Evolutionary conservation across 2,797 vertebrate genomes (phyloP).

Genomic region (Dallia pectoralis): DNA sequence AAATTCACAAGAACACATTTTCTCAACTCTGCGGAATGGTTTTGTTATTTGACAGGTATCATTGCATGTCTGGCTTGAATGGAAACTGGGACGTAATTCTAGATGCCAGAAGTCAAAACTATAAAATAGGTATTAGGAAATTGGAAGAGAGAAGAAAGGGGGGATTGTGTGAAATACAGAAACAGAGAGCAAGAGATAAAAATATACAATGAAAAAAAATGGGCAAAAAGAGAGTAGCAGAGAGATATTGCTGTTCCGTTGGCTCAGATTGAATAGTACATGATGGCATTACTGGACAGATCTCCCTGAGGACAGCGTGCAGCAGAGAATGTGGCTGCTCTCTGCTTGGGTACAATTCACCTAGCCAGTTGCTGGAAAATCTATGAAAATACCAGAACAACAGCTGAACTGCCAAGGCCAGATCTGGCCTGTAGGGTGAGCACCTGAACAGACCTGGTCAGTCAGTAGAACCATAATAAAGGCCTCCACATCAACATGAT

Average conservation of each 20-base stretch:
- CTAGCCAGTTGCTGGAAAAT: too few relatives aligned
- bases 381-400: too few relatives aligned
- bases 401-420: too few relatives aligned
- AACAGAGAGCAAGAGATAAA: constrained; percentile 18
- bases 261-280: constrained; percentile 47
- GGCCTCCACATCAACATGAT: too few relatives aligned
- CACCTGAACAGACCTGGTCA: too few relatives aligned
- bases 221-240: constrained; percentile 15
- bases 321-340: too few relatives aligned
- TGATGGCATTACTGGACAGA: constrained; percentile 47
- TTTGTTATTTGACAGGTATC: not conserved
- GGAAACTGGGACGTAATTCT: not conserved
- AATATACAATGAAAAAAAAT: constrained; percentile 21
- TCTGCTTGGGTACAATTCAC: too few relatives aligned
- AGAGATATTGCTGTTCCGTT: not conserved
- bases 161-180: not conserved
- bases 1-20: not conserved
- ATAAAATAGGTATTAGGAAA: constrained; percentile 4
- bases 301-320: constrained; percentile 2
- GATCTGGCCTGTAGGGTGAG: too few relatives aligned
- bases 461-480: too few relatives aligned
- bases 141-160: not conserved
- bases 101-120: constrained; percentile 30
- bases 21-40: not conserved
- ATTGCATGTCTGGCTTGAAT: not conserved